Percentiles rank a stretch among this genome's conserved stretches.
phyloP scores from a whole-genome alignment of 2,113 vertebrate genomes.

The Ochotona princeps region DNA sequence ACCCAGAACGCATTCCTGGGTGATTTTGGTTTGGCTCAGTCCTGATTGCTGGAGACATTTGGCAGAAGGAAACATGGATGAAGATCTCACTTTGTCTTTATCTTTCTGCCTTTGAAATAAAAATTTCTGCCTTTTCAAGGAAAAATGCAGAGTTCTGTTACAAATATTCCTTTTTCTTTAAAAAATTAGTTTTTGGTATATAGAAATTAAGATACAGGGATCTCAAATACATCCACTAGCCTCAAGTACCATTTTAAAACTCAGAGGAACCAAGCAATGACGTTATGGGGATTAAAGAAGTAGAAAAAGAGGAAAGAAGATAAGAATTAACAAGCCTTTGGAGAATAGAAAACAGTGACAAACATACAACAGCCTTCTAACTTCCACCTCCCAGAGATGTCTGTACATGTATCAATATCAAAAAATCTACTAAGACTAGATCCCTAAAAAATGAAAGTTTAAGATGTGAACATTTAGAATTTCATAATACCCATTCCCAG shows the following conservation, averaged over 20 bases:
- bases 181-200: conserved; percentile 3
- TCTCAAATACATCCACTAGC: background rate
- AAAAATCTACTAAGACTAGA: conserved; percentile 8
- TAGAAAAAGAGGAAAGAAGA: background rate
- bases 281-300: background rate
- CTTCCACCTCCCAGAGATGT: background rate
- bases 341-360: background rate
- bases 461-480: conserved; percentile 14
- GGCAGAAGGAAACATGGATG: too few relatives aligned
- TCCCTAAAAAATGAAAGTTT: conserved; percentile 18
- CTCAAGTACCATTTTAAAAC: background rate
- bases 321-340: background rate
- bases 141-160: too few relatives aligned
- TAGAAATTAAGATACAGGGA: background rate
- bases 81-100: too few relatives aligned
- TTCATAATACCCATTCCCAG: background rate
- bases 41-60: too few relatives aligned
- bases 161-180: too few relatives aligned
- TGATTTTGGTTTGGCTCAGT: too few relatives aligned
- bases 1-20: too few relatives aligned
- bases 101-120: too few relatives aligned
- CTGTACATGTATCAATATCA: background rate
- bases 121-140: too few relatives aligned
- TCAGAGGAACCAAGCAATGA: conserved; percentile 28
- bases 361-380: background rate